These are phyloP conservation scores for Brachyopa scutellaris DNA, from an alignment of 2,888 invertebrate species.

Conservation along the genomic window DNA sequence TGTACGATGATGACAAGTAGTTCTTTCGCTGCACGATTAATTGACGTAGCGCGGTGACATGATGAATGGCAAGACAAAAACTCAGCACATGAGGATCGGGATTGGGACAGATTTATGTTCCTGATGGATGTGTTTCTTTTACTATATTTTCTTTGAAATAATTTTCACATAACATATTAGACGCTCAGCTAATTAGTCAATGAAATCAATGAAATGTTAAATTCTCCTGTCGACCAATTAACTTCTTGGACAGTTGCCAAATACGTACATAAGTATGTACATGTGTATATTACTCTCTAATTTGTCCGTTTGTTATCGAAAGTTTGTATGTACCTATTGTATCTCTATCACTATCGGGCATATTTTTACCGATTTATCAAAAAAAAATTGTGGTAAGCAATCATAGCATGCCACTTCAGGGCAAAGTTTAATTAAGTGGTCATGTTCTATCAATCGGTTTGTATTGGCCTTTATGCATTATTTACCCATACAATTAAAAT, in stretches of 20 bases:
- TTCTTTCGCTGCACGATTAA: conserved; percentile 67
- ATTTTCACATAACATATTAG: conserved; percentile 50
- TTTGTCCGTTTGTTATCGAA: neutral
- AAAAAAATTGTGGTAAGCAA: neutral
- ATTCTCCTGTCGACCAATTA: conserved; percentile 54
- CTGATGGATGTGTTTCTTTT: conserved; percentile 8
- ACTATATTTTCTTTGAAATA: conserved; percentile 14
- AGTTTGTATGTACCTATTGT: too few relatives aligned
- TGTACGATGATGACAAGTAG: conserved; percentile 68
- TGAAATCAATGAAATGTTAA: conserved; percentile 47
- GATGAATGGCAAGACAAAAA: conserved; percentile 69
- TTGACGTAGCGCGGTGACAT: conserved; percentile 71
- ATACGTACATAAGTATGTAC: neutral
- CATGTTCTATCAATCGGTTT: conserved; percentile 62
- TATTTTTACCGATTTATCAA: neutral
- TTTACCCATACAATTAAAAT: too few relatives aligned
- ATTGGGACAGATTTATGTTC: conserved; percentile 48
- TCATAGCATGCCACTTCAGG: neutral
- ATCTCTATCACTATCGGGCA: too few relatives aligned
- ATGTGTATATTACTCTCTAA: neutral
- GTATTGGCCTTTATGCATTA: conserved; percentile 39
- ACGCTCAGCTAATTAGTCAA: conserved; percentile 44
- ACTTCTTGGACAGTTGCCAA: conserved; percentile 40
- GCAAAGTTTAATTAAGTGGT: conserved; percentile 63
- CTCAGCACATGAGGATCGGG: conserved; percentile 55